Percentiles rank a stretch among this genome's conserved stretches.
Conservation (phyloP, 2,797 vertebrate genomes). For the Fistularia commersonii region DNA sequence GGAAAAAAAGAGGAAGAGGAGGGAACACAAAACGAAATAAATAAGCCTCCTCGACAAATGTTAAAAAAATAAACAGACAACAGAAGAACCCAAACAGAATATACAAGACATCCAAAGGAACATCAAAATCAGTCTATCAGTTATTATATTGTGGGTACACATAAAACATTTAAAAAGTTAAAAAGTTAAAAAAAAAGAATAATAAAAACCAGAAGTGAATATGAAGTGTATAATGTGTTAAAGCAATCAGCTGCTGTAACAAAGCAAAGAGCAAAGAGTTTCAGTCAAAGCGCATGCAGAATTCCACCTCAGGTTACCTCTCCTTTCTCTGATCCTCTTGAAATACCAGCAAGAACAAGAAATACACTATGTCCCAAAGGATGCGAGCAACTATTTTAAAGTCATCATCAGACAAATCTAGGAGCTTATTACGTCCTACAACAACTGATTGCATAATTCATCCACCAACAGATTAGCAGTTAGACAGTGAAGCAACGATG, state of each 20-base stretch:
- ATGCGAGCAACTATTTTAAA: slow-evolving; percentile 35
- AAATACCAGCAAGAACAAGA: slow-evolving; percentile 62
- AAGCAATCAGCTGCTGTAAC: slow-evolving; percentile 67
- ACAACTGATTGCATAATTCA: slow-evolving; percentile 18
- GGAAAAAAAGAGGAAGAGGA: slow-evolving; percentile 69
- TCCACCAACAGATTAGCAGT: slow-evolving; percentile 15
- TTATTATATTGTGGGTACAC: slow-evolving; percentile 30
- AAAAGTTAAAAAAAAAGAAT: slow-evolving; percentile 27
- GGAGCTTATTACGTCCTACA: slow-evolving; percentile 24
- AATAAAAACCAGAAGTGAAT: slow-evolving; percentile 46
- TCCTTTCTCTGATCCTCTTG: slow-evolving; percentile 10
- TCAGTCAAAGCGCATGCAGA: slow-evolving; percentile 78
- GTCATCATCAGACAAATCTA: slow-evolving; percentile 23
- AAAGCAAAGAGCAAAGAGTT: slow-evolving; percentile 48
- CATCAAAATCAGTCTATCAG: slow-evolving; percentile 39
- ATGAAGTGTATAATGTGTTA: slow-evolving; percentile 61
- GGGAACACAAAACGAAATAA: slow-evolving; percentile 82
- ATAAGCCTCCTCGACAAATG: slow-evolving; percentile 76
- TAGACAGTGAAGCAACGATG: slow-evolving; percentile 29
- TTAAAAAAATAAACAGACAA: slow-evolving; percentile 69
- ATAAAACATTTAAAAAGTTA: slow-evolving; percentile 33
- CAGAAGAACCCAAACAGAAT: slow-evolving; percentile 59
- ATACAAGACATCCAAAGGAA: slow-evolving; percentile 49
- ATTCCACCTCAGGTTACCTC: slow-evolving; percentile 32
- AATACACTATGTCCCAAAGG: slow-evolving; percentile 41